Percentiles rank a stretch among this genome's conserved stretches.
Evolutionary conservation across 2,888 invertebrate genomes (phyloP).

Genomic region (Ornithoptera alexandrae): DNA sequence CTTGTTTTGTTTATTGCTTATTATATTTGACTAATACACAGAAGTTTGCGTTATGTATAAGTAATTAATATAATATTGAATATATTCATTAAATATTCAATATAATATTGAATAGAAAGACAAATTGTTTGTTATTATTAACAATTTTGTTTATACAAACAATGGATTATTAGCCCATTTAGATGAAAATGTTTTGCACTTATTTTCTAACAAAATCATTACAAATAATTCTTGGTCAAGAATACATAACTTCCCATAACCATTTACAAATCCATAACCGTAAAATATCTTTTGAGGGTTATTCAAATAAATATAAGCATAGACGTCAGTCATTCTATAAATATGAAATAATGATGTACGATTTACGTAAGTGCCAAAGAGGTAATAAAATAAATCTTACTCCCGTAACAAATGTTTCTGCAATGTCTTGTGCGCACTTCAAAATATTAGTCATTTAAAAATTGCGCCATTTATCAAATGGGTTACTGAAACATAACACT

Average conservation of each 20-base stretch:
- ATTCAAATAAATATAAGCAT: constrained; percentile 24
- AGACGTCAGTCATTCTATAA: constrained; percentile 27
- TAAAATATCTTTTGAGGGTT: constrained; percentile 18
- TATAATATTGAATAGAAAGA: background rate
- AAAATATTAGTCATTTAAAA: background rate
- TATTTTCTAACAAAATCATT: no score
- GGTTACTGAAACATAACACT: no score
- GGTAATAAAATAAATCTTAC: constrained; percentile 27
- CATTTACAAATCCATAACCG: constrained; percentile 8
- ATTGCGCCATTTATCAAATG: no score
- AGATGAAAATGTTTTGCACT: no score
- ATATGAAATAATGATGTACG: constrained; percentile 25
- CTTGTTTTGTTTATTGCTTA: background rate
- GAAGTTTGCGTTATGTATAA: background rate
- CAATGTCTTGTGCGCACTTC: background rate
- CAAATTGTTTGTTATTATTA: background rate
- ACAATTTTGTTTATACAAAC: no score
- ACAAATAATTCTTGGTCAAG: background rate
- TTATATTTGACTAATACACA: background rate
- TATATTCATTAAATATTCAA: background rate
- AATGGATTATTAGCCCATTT: no score
- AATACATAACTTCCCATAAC: background rate
- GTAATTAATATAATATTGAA: background rate
- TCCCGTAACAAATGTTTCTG: constrained; percentile 18
- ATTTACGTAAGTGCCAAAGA: constrained; percentile 26